phyloP scores from a whole-genome alignment of 2,797 vertebrate species.

The Podargus strigoides region DNA sequence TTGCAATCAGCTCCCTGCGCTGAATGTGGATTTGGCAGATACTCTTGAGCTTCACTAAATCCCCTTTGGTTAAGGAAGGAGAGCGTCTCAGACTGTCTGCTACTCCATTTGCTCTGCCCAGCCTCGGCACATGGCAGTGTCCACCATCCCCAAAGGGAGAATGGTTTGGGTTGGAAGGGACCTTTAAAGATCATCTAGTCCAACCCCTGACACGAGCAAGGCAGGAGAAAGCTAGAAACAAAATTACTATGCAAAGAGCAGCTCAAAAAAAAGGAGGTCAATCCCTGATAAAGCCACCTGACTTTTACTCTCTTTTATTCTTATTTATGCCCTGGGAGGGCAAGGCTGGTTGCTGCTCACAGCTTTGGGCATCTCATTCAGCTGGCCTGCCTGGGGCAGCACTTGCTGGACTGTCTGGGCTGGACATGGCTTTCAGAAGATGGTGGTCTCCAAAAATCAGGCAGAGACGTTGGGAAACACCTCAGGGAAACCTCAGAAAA shows the following conservation, averaged over 20 bases:
- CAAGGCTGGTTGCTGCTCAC: background rate
- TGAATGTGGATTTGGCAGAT: constrained; percentile 36
- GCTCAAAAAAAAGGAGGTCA: background rate
- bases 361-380: background rate
- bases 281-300: background rate
- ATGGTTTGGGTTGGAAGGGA: no score
- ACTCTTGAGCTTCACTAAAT: background rate
- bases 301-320: background rate
- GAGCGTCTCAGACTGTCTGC: background rate
- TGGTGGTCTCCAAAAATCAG: background rate
- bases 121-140: background rate
- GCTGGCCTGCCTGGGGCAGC: rapidly evolving
- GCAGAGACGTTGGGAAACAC: background rate
- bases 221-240: background rate
- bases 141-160: background rate
- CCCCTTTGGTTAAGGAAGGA: background rate
- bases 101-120: background rate
- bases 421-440: background rate
- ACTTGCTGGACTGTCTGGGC: background rate
- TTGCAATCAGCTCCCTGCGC: background rate
- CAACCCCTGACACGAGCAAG: no score
- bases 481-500: background rate
- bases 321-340: background rate
- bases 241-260: background rate
- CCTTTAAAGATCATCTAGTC: no score